Evolutionary conservation across 2,113 vertebrate genomes (phyloP), one percentile per base, ranked within the genome.

Genomic region (Pogona vitticeps): DNA sequence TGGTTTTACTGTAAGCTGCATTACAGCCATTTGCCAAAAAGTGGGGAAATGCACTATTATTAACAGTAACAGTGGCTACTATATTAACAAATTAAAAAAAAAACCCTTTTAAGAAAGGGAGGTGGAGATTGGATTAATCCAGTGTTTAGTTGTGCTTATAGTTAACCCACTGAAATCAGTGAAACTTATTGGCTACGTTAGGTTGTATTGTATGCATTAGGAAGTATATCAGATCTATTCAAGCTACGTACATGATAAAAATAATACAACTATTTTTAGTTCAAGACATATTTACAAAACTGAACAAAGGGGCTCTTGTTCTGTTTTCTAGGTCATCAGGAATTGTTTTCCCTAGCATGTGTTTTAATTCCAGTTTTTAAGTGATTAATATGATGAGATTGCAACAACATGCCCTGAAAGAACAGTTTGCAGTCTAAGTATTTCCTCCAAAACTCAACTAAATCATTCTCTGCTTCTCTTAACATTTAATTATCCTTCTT

Each of bases 331-430:
- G n/a, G n/a, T 56, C 58, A 33, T 26, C 42, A 68, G 42, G 14
- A 56, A 56, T 85, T 68, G 63, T 58, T 82, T 82, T 59, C n/a
- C 36, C 40, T 23, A 59, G n/a, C n/a, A 68, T 38, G 63, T 56
- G 1, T 75, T 76, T 28, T 76, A n/a, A 58, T 73, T 75, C 70
- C 72, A 40, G 68, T 75, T 88, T 81, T 84, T 80, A 80, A 84
- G 23, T 84, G 38, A n/a, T 10, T 56, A 73, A 73, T 80, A 75
- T 73, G 38, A 75, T 75, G 59, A 38, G 42, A 56, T 18, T 58
- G 77, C 46, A 84, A 87, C 46, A 88, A 84, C 40, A 40, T 75
- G 58, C 58, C 58, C 58, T 42, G n/a, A 67, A 80, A 88, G 33
- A 59, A 21, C 75, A 86, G 85, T 58, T 26, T 75, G n/a, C n/a